phyloP scores from a whole-genome alignment of 2,113 vertebrate species.

The Chunga burmeisteri region DNA sequence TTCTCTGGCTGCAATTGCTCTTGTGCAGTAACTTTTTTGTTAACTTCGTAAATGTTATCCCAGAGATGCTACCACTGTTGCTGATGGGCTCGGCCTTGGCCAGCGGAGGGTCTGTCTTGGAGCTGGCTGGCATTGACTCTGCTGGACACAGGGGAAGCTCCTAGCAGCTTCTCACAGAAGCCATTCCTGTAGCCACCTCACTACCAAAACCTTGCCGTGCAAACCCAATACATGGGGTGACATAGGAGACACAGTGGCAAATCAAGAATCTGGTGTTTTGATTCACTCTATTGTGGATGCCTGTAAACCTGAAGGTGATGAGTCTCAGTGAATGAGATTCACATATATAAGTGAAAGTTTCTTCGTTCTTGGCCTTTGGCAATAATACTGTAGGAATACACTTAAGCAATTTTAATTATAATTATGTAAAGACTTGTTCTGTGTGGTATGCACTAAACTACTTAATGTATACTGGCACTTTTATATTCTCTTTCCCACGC shows the following conservation, averaged over 20 bases:
- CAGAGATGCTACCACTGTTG: fast-evolving
- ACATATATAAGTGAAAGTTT: not conserved
- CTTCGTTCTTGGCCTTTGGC: not conserved
- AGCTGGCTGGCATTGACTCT: fast-evolving
- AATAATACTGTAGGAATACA: not conserved
- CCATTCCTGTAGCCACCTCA: not conserved
- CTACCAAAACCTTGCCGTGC: not conserved
- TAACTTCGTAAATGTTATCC: not conserved
- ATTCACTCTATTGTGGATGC: not conserved
- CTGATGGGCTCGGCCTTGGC: not conserved
- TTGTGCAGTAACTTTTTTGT: not conserved
- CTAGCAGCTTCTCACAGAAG: not conserved
- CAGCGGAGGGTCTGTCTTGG: fast-evolving
- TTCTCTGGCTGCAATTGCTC: too few relatives aligned
- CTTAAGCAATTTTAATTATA: not conserved
- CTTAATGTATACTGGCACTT: not conserved
- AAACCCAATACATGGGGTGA: not conserved
- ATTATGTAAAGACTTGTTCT: not conserved
- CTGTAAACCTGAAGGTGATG: not conserved
- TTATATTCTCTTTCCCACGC: not conserved
- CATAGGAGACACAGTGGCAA: not conserved
- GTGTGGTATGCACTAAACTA: not conserved
- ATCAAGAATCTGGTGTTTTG: not conserved
- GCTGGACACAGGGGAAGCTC: not conserved
- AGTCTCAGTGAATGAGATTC: not conserved